Evolutionary conservation across 2,797 vertebrate genomes (phyloP), one percentile per base, ranked within the genome.

Genomic region (Phrynocephalus guinanensis): DNA sequence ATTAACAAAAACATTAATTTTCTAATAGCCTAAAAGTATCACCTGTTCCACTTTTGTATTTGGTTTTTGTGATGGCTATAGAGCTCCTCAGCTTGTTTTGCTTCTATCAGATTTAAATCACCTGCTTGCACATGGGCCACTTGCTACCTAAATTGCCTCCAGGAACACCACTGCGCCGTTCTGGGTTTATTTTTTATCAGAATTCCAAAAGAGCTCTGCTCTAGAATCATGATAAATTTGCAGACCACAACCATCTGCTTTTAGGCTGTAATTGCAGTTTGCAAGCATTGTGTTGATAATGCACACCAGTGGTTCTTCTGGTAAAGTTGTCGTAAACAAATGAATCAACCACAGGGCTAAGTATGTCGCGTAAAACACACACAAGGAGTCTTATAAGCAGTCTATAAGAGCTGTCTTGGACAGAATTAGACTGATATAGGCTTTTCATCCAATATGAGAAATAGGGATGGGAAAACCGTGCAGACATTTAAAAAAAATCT

Each of bases 301-400:
- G 38, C 16, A 22, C 28, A 1, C 38, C 8, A 20, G 73, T 33
- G 73, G 83, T 77, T 85, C 26, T 78, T 85, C 26, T 77, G 60
- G 33, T 85, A 48, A 63, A 60, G 30, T n/a, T 18, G 24, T 9
- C 38, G 22, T 76, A 76, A 76, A 84, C 26, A 85, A 77, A 50
- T 50, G 26, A 44, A 50, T 77, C 44, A 85, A 85, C 83, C 73
- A 85, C 73, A 85, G 83, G 30, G 60, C 28, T n/a, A 48, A 77
- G 16, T 50, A 60, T 68, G 73, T 85, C 73, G 68, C 63, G 18
- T 30, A 67, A n/a, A 11, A 67, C 60, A 67, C 38, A 48, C 26
- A 11, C 33, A 33, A 26, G 56, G 11, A 66, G 10, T 10, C 56
- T 44, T 6, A 24, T 33, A 73, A 24, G 68, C 70, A 38, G 10